These are phyloP conservation scores for Flexamia atlantica DNA, from an alignment of 2,888 invertebrate species.

Conservation along the genomic window DNA sequence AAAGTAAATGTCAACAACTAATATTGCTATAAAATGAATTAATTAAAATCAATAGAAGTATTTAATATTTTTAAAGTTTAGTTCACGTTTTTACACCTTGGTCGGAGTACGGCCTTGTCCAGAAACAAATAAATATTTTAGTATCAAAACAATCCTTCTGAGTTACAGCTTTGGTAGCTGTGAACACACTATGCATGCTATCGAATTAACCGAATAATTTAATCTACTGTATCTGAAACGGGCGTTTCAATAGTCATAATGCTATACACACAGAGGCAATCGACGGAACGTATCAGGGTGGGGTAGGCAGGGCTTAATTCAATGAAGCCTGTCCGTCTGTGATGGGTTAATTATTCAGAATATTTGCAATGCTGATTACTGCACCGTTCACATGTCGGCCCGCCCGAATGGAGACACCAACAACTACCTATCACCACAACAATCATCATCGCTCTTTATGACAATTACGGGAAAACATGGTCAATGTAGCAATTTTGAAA, in stretches of 20 bases:
- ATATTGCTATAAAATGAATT: no score
- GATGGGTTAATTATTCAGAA: conserved; percentile 12
- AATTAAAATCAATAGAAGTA: no score
- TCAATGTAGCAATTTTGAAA: no score
- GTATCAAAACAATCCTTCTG: no score
- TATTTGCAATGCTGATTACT: conserved; percentile 20
- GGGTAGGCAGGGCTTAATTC: background rate
- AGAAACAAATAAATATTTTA: no score
- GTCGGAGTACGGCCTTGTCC: no score
- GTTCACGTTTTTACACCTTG: no score
- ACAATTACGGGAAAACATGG: background rate
- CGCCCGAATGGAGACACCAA: background rate
- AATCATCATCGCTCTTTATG: background rate
- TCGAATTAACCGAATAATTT: background rate
- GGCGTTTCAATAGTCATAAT: background rate
- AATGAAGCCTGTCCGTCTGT: conserved; percentile 16
- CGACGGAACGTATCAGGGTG: background rate
- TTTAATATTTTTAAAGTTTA: no score
- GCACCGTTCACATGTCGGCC: background rate
- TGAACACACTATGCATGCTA: background rate
- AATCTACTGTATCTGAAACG: background rate
- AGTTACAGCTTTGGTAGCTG: background rate
- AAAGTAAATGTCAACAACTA: no score
- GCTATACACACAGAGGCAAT: background rate
- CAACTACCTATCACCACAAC: background rate